phyloP scores from a whole-genome alignment of 2,888 invertebrate genomes.

The Oscheius onirici region DNA sequence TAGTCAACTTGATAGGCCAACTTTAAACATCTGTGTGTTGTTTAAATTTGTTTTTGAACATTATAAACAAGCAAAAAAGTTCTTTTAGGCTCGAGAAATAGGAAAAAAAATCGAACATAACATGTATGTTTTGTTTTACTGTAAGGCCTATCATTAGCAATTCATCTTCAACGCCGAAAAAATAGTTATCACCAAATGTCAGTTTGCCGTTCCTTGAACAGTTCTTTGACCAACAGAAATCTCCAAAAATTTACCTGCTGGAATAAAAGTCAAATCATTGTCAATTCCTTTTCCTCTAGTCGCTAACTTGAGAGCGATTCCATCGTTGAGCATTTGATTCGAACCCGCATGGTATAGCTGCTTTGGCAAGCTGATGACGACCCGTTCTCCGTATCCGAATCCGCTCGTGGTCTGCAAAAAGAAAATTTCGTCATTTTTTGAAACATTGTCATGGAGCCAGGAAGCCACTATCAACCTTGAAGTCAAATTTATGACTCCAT shows the following conservation, averaged over 20 bases:
- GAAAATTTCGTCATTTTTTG: background rate
- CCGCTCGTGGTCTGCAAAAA: slow-evolving; percentile 53
- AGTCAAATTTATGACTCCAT: too few relatives aligned
- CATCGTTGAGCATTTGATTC: slow-evolving; percentile 66
- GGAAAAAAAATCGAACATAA: too few relatives aligned
- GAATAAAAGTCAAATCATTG: slow-evolving; percentile 60
- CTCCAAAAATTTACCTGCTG: slow-evolving; percentile 44
- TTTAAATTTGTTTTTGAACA: too few relatives aligned
- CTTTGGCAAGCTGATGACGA: slow-evolving; percentile 60
- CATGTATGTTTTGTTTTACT: too few relatives aligned
- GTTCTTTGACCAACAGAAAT: background rate
- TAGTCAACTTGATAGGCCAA: too few relatives aligned
- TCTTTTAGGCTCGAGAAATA: too few relatives aligned
- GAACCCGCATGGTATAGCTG: slow-evolving; percentile 56
- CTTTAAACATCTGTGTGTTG: too few relatives aligned
- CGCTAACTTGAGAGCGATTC: slow-evolving; percentile 65
- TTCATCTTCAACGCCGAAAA: background rate
- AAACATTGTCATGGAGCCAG: too few relatives aligned
- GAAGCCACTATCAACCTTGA: too few relatives aligned
- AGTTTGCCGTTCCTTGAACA: background rate
- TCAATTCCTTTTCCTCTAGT: slow-evolving; percentile 58
- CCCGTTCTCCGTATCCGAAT: slow-evolving; percentile 57
- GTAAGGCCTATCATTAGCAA: background rate
- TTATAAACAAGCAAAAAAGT: too few relatives aligned
- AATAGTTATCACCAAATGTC: background rate